Base-by-base conservation (phyloP, 2,113 vertebrate species). In the Apaloderma vittatum region DNA sequence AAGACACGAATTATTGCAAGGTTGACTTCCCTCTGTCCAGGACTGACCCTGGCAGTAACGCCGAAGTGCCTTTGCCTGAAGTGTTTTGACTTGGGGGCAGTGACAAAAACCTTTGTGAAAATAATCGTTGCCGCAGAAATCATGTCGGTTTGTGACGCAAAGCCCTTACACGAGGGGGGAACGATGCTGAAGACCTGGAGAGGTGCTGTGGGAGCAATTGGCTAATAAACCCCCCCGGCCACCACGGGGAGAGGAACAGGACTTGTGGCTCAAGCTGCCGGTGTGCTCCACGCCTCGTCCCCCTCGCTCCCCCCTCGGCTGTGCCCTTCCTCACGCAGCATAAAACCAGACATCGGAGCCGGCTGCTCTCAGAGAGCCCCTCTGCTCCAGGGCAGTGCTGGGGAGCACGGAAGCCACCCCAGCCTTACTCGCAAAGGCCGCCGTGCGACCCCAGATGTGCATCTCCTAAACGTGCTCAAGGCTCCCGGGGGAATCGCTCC, bases 391-490 rank as follows among this genome's bases (percentile, higher is more conserved):
- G 5, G 40, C 34, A 34, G 7, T 3, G 29, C 29, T 23, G 45
- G 30, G 55, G 27, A 55, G 49, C 10, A 2, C 1, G 13, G 72
- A 22, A 54, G 52, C 63, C 24, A 1, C 10, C 63, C 7, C 16
- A 65, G 8, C 55, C 54, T 32, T 4, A 8, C 17, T 23, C 15
- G 24, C 48, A 6, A 18, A 7, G 27, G 12, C 24, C 17, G 11
- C 24, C 5, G 20, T 3, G 57, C 14, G 34, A 66, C 13, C 23
- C 49, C 49, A 19, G 4, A 45, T 1, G 37, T 2, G 45, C 45
- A 0, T 12, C 27, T 51, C 51, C 51, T 46, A 11, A 20, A 6
- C 0, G 6, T 2, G 11, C 6, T 0, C 0, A 24, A 30, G 19
- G 52, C 52, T 72, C 4, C 29, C 8, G 1, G 12, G 3, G 19